Percentiles rank a stretch among this genome's conserved stretches.
Conservation (phyloP, 1,140 invertebrate genomes). For the Eriocheir sinensis region DNA sequence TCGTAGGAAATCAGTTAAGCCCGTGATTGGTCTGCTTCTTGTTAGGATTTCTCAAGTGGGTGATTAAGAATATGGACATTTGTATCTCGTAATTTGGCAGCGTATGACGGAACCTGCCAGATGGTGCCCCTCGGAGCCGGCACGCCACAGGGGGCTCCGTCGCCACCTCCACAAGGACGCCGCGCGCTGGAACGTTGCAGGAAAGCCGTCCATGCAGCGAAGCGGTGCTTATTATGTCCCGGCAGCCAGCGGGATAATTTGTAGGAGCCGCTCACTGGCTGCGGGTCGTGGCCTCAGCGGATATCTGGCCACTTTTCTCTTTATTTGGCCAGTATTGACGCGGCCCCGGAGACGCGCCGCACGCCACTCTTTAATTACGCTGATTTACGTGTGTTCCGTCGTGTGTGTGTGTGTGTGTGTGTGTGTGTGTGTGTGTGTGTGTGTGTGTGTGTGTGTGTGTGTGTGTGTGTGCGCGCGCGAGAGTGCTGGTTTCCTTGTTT, state of each 20-base stretch:
- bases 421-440: not conserved
- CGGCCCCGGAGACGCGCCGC: not conserved
- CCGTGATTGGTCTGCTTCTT: conserved; percentile 60
- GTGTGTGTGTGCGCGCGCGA: not conserved
- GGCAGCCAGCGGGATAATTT: conserved; percentile 55
- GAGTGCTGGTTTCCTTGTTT: not conserved
- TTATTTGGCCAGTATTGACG: conserved; percentile 48
- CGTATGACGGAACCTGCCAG: conserved; percentile 43
- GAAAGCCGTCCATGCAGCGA: conserved; percentile 11
- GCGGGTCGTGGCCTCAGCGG: conserved; percentile 37
- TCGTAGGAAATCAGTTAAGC: conserved; percentile 66
- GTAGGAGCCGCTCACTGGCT: conserved; percentile 54
- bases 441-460: not conserved
- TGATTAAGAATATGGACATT: conserved; percentile 73
- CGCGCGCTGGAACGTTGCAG: not conserved
- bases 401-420: not conserved
- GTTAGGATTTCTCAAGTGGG: conserved; percentile 47
- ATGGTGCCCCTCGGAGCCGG: conserved; percentile 21
- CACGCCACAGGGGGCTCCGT: not conserved
- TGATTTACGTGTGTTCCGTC: not conserved
- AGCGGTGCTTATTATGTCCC: not conserved
- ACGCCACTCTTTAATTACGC: conserved; percentile 1
- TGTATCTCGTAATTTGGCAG: conserved; percentile 69
- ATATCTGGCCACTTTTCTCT: conserved; percentile 58
- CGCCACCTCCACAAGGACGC: not conserved